A percentile compares a stretch with the other conserved stretches of the same genome.
Evolutionary conservation across 2,888 invertebrate species (phyloP).

Genomic region (Lasioglossum morio): DNA sequence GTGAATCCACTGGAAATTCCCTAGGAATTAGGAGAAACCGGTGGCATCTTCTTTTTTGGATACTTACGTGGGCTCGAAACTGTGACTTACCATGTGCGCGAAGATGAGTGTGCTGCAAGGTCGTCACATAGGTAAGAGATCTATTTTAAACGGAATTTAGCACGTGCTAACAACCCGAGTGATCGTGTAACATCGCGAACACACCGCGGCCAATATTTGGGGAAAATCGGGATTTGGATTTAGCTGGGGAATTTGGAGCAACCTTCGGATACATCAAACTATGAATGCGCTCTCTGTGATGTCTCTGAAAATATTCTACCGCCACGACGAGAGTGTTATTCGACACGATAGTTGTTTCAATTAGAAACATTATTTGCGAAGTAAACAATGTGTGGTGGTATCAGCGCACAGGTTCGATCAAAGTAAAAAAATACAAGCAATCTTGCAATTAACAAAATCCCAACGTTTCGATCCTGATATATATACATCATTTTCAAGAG

Average conservation of each 20-base stretch:
- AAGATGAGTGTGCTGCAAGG: conserved; percentile 84
- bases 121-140: conserved; percentile 82
- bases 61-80: conserved; percentile 24
- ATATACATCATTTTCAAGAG: no score
- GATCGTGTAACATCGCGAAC: not conserved
- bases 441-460: no score
- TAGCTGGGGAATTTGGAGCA: conserved; percentile 1
- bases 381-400: no score
- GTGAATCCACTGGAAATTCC: not conserved
- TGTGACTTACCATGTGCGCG: conserved; percentile 80
- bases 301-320: not conserved
- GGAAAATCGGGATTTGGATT: not conserved
- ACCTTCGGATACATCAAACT: not conserved
- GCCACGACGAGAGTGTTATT: no score
- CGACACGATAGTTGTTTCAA: not conserved
- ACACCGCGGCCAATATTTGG: not conserved
- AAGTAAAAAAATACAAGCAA: no score
- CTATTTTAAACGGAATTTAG: conserved; percentile 8
- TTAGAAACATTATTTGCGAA: not conserved
- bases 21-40: not conserved
- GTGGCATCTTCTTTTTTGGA: not conserved
- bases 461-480: no score
- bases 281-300: not conserved
- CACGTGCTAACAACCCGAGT: conserved; percentile 11
- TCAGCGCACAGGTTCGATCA: no score